Evolutionary conservation across 2,888 invertebrate genomes (phyloP), one percentile per base, ranked within the genome.

Genomic region (Matsumyia berberina): DNA sequence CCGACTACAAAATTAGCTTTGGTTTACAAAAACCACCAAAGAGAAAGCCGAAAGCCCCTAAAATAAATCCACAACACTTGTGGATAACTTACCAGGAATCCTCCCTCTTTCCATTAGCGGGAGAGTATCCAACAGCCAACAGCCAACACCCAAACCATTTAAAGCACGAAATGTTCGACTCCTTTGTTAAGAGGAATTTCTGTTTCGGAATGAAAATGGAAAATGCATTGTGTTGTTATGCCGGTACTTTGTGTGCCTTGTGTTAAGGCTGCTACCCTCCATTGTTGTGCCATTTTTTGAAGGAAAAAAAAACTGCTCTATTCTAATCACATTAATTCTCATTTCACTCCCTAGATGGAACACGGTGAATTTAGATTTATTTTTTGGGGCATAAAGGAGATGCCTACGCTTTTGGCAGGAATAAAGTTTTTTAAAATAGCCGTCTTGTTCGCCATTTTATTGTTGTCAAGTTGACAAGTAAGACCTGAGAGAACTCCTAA

Each of bases 141-240:
- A 24, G 24, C 24, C 24, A 24, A 60, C 29, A 17, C 49, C 62
- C 29, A 24, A 66, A 51, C 51, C 24, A 31, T 67, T 67, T 17
- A 31, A n/a, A 51, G 12, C 35, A 66, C 24, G 39, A 39, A 9
- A 17, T 39, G 8, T 33, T 33, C 55, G n/a, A n/a, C n/a, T 46
- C 44, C 19, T 62, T 46, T 46, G 24, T 46, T 62, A 4, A 3
- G 1, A 6, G 62, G 44, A 62, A 62, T 62, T 62, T 62, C 46
- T 62, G 46, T 62, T 31, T 46, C 42, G n/a, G 19, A 37, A 44
- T 44, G 44, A 33, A 62, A 64, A 66, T 66, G 64, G 33, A 24
- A 35, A 51, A 46, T 66, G 37, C 64, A 51, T 51, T 66, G 37
- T 51, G 44, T 6, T 17, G 19, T 17, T 35, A 17, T 24, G 24